Conservation (phyloP, 2,113 vertebrate genomes). For the Atherinomorus stipes region DNA sequence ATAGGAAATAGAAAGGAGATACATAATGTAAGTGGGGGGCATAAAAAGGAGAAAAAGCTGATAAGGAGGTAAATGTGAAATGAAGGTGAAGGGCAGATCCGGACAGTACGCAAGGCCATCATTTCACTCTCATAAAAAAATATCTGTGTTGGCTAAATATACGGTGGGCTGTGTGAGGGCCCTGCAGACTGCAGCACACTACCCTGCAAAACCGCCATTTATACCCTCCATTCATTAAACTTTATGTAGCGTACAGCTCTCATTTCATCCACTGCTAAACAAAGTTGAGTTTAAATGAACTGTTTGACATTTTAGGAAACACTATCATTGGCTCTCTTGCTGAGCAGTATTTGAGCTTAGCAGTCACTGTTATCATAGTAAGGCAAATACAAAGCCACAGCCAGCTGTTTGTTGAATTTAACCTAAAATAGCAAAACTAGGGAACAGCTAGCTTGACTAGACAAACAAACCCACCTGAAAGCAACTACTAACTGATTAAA, state of each 20-base stretch:
- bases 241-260: conserved; percentile 29
- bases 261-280: conserved; percentile 14
- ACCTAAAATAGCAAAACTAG: not conserved
- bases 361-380: not conserved
- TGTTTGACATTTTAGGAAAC: not conserved
- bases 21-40: conserved; percentile 11
- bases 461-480: no score
- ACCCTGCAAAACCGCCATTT: conserved; percentile 48
- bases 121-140: conserved; percentile 58
- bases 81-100: conserved; percentile 47
- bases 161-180: conserved; percentile 29
- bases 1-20: conserved; percentile 10
- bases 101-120: conserved; percentile 27
- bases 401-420: not conserved
- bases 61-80: conserved; percentile 31
- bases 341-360: not conserved
- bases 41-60: not conserved
- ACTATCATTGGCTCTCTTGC: not conserved
- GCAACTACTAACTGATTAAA: no score
- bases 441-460: no score
- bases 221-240: conserved; percentile 41
- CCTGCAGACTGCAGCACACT: conserved; percentile 10
- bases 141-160: conserved; percentile 52
- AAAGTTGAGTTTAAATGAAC: conserved; percentile 7
- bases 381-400: not conserved